Conservation (phyloP, 2,888 invertebrate genomes). For the Mythimna ferrago region DNA sequence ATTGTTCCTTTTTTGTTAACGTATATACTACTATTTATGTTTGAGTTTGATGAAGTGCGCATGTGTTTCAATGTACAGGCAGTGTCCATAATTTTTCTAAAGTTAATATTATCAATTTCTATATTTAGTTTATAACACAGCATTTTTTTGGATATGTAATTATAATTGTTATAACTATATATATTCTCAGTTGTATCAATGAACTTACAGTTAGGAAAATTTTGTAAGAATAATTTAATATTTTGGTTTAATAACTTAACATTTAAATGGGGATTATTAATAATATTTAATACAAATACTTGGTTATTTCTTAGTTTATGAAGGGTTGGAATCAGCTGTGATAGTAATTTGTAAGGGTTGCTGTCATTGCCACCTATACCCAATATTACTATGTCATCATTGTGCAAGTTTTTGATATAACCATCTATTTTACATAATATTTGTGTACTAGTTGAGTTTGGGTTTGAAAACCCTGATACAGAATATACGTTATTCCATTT, state of each 20-base stretch:
- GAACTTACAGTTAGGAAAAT: conserved; percentile 3
- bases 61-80: conserved; percentile 3
- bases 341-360: conserved; percentile 8
- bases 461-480: conserved; percentile 10
- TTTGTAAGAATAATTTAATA: conserved; percentile 11
- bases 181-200: conserved; percentile 16
- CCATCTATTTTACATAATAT: conserved; percentile 17
- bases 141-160: neutral
- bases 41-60: neutral
- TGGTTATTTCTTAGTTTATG: conserved; percentile 7
- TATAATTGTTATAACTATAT: conserved; percentile 6
- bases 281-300: conserved; percentile 9
- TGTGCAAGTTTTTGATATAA: conserved; percentile 3
- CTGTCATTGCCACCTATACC: conserved; percentile 9
- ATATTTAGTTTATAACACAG: neutral
- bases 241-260: conserved; percentile 13
- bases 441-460: conserved; percentile 12
- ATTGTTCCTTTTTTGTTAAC: neutral
- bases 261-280: conserved; percentile 20
- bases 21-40: neutral
- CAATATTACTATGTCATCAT: conserved; percentile 12
- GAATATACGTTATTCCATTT: conserved; percentile 22
- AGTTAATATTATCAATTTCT: conserved; percentile 4
- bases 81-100: neutral
- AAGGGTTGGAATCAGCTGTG: conserved; percentile 4